Evolutionary conservation across 2,888 invertebrate species (phyloP).

Genomic region (Stramonita haemastoma): DNA sequence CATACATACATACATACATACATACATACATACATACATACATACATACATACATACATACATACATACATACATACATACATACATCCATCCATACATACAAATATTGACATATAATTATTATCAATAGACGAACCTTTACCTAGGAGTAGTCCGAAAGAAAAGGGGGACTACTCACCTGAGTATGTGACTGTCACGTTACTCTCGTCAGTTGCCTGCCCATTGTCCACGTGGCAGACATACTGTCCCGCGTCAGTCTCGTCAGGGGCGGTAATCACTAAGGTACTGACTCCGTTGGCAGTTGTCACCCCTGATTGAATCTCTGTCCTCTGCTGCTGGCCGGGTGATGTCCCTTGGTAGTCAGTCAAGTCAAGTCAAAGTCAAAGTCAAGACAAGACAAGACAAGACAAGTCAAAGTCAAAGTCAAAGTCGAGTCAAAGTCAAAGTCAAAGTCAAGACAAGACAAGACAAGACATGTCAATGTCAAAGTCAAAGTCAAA

Average conservation of each 20-base stretch:
- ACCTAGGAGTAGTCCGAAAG: background rate
- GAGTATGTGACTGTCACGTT: background rate
- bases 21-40: no score
- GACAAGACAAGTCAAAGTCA: no score
- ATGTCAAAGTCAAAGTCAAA: no score
- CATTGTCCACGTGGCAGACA: conserved; percentile 21
- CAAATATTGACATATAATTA: background rate
- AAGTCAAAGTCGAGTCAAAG: no score
- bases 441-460: no score
- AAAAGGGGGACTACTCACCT: conserved; percentile 28
- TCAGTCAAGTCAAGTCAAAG: no score
- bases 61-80: background rate
- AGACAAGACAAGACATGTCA: no score
- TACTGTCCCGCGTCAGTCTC: conserved; percentile 22
- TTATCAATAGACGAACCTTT: background rate
- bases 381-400: no score
- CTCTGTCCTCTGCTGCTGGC: background rate
- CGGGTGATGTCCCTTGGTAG: no score
- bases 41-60: conserved; percentile 6
- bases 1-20: no score
- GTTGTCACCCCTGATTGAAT: conserved; percentile 39
- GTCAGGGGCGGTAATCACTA: conserved; percentile 28
- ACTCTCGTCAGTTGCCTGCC: background rate
- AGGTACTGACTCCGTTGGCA: conserved; percentile 1
- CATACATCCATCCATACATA: no score